phyloP scores from a whole-genome alignment of 2,113 vertebrate genomes.

The Glaucomys volans region DNA sequence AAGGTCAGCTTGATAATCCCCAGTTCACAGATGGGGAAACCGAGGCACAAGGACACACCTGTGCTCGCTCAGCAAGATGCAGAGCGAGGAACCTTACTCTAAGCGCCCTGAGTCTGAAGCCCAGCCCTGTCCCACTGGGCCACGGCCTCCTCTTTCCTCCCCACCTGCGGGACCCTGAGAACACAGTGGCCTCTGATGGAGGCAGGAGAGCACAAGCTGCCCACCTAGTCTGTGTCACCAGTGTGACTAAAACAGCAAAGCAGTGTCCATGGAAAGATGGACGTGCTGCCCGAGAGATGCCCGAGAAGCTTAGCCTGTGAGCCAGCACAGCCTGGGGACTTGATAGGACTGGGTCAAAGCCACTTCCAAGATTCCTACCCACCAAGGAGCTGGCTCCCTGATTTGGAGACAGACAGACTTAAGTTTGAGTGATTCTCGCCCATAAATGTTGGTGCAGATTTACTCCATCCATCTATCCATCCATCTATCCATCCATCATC shows the following conservation, averaged over 20 bases:
- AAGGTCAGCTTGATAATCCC: not conserved
- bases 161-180: not conserved
- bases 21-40: not conserved
- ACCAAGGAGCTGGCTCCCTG: not conserved
- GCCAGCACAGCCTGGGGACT: not conserved
- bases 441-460: not conserved
- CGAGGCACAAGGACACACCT: not conserved
- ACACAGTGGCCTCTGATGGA: not conserved
- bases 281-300: not conserved
- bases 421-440: not conserved
- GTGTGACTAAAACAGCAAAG: not conserved
- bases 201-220: not conserved
- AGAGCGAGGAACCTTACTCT: not conserved
- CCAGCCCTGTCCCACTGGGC: not conserved
- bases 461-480: not conserved
- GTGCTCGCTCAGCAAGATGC: not conserved
- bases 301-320: not conserved
- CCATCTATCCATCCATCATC: not conserved
- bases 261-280: not conserved
- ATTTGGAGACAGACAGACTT: not conserved
- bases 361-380: not conserved
- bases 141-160: not conserved
- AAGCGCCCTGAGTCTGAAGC: not conserved
- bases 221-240: not conserved
- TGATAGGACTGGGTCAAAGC: not conserved